These are phyloP conservation scores for Anagrus nilaparvatae DNA, from an alignment of 1,140 invertebrate genomes.

Conservation along the genomic window DNA sequence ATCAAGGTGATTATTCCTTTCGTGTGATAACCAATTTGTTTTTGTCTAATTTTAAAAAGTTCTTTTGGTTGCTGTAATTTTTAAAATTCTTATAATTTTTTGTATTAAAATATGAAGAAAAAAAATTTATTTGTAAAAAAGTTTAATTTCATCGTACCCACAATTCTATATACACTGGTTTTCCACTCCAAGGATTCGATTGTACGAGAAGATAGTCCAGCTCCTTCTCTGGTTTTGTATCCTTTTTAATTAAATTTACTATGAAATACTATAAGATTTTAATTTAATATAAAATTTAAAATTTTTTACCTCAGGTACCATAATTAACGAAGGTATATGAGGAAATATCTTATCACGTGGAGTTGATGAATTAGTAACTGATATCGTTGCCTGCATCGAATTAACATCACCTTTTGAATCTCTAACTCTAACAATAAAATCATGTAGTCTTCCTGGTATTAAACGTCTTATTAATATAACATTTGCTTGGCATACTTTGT, in stretches of 20 bases:
- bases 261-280: constrained; percentile 5
- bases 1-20: constrained; percentile 65
- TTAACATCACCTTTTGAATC: constrained; percentile 68
- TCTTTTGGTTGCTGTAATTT: constrained; percentile 41
- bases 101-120: neutral
- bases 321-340: constrained; percentile 68
- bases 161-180: constrained; percentile 69
- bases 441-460: constrained; percentile 67
- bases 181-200: constrained; percentile 64
- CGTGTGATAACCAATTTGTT: constrained; percentile 60
- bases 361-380: constrained; percentile 70
- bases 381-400: constrained; percentile 68
- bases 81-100: constrained; percentile 3
- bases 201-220: constrained; percentile 68
- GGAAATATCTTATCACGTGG: constrained; percentile 70
- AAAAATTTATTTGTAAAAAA: neutral
- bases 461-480: constrained; percentile 63
- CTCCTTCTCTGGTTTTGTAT: constrained; percentile 67
- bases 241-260: constrained; percentile 43
- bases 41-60: constrained; percentile 64
- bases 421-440: constrained; percentile 65
- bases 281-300: neutral
- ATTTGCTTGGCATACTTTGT: constrained; percentile 76
- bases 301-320: constrained; percentile 62
- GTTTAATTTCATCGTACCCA: constrained; percentile 47